These are phyloP conservation scores for Vireo griseus DNA, from an alignment of 2,797 vertebrate species.

Conservation along the genomic window DNA sequence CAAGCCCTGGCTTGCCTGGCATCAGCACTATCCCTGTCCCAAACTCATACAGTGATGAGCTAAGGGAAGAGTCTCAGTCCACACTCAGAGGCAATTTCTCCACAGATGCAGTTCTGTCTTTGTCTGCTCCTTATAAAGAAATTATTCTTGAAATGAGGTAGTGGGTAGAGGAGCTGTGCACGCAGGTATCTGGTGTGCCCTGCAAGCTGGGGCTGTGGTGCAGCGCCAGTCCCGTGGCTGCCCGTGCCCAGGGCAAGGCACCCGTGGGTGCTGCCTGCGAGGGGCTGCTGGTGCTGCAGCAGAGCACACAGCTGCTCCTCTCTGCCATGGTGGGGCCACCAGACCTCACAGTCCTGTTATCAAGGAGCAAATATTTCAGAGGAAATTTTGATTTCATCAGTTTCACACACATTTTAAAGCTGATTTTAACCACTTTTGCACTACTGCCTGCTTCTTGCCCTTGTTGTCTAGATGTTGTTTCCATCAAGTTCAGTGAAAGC, in stretches of 20 bases:
- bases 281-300: accelerated
- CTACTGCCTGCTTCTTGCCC: background rate
- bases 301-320: background rate
- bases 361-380: background rate
- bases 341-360: background rate
- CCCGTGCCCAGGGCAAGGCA: background rate
- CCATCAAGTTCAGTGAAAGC: background rate
- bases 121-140: background rate
- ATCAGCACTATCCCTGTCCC: background rate
- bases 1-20: background rate
- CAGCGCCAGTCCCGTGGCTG: background rate
- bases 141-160: background rate
- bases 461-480: background rate
- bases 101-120: accelerated
- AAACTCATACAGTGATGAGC: background rate
- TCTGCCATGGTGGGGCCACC: accelerated
- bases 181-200: background rate
- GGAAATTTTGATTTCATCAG: background rate
- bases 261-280: accelerated
- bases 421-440: background rate
- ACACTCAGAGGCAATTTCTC: accelerated
- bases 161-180: background rate
- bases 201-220: background rate
- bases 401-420: background rate
- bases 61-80: background rate